A percentile compares a stretch with the other conserved stretches of the same genome.
phyloP scores from a whole-genome alignment of 1,140 invertebrate genomes.

The Dendrolimus punctatus region DNA sequence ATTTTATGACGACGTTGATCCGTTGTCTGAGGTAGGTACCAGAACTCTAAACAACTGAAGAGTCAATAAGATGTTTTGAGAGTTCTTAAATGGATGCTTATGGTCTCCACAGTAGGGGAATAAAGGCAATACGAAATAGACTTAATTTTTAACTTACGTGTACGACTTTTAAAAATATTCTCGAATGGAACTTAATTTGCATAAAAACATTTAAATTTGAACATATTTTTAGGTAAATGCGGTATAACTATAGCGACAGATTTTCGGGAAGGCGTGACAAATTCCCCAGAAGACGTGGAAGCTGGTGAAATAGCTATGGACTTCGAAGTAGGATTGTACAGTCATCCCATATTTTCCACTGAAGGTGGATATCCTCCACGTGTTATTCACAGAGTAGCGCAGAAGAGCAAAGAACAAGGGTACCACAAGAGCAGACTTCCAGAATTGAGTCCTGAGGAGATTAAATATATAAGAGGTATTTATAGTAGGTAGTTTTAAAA shows the following conservation, averaged over 20 bases:
- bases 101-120: too few species aligned
- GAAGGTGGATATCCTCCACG: conserved; percentile 73
- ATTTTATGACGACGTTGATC: too few species aligned
- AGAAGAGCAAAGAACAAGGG: conserved; percentile 57
- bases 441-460: conserved; percentile 69
- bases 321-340: conserved; percentile 38
- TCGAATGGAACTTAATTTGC: too few species aligned
- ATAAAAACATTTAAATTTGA: background rate
- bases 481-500: background rate
- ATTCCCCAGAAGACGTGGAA: conserved; percentile 29
- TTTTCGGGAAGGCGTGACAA: conserved; percentile 26
- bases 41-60: too few species aligned
- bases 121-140: too few species aligned
- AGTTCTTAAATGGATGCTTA: too few species aligned
- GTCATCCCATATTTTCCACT: conserved; percentile 59
- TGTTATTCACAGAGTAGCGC: conserved; percentile 50
- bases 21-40: too few species aligned
- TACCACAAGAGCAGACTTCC: conserved; percentile 54
- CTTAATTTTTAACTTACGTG: too few species aligned
- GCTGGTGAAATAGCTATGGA: conserved; percentile 29
- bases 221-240: conserved; percentile 25
- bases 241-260: conserved; percentile 43
- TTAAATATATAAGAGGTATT: conserved; percentile 67
- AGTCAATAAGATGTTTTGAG: too few species aligned
- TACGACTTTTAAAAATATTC: too few species aligned